phyloP scores from a whole-genome alignment of 1,140 invertebrate species.

The Ceratina calcarata region DNA sequence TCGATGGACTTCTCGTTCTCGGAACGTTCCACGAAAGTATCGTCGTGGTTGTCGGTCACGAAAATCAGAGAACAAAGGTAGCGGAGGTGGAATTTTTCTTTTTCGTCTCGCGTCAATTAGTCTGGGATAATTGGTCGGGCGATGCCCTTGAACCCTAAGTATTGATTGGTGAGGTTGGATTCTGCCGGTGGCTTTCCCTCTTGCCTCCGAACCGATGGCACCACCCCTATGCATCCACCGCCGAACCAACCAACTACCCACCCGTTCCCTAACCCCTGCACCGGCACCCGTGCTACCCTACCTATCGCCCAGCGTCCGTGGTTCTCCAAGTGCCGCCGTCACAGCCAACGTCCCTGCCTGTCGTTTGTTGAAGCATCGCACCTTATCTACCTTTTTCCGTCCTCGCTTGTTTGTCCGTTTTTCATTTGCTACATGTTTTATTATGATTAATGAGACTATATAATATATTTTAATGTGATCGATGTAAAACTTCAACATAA shows the following conservation, averaged over 20 bases:
- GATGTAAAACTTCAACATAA: no score
- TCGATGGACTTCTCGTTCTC: background rate
- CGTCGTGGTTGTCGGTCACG: no score
- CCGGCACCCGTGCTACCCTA: constrained; percentile 28
- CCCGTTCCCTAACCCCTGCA: constrained; percentile 49
- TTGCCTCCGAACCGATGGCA: constrained; percentile 69
- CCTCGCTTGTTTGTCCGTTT: constrained; percentile 19
- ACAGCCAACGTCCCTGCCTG: background rate
- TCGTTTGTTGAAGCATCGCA: constrained; percentile 58
- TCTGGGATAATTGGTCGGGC: constrained; percentile 79
- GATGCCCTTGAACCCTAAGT: constrained; percentile 80
- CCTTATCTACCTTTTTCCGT: constrained; percentile 37
- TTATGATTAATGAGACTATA: no score
- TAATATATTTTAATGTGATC: no score
- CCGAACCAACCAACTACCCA: constrained; percentile 63
- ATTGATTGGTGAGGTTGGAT: constrained; percentile 80
- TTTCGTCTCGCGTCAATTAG: constrained; percentile 74
- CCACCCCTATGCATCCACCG: constrained; percentile 71
- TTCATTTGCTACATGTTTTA: background rate
- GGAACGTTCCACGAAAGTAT: background rate
- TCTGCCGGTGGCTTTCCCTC: constrained; percentile 73
- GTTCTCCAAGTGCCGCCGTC: constrained; percentile 62
- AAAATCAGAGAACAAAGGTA: constrained; percentile 12
- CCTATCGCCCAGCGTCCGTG: constrained; percentile 50
- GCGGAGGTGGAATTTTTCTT: constrained; percentile 54